phyloP scores from a whole-genome alignment of 2,113 vertebrate genomes.

The Manacus vitellinus region DNA sequence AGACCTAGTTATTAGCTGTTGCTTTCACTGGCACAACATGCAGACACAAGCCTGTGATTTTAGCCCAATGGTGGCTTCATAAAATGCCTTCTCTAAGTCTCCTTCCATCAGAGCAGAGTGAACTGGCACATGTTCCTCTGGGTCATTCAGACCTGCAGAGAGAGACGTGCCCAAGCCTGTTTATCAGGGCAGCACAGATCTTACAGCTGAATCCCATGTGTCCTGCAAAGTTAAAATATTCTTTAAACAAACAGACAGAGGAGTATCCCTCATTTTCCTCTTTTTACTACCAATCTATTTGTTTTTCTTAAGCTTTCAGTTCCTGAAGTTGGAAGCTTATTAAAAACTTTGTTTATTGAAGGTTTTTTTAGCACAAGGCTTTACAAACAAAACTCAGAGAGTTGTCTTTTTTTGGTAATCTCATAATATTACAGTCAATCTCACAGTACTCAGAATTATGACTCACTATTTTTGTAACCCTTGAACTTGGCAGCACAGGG shows the following conservation, averaged over 20 bases:
- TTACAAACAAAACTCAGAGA: neutral
- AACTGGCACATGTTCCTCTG: neutral
- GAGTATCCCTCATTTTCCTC: neutral
- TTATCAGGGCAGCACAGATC: neutral
- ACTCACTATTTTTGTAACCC: neutral
- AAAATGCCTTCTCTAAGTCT: neutral
- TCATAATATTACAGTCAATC: neutral
- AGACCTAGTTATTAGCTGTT: neutral
- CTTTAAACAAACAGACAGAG: neutral
- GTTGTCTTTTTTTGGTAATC: constrained; percentile 54
- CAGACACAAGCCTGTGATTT: neutral
- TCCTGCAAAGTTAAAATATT: neutral
- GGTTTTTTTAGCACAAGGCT: constrained; percentile 31
- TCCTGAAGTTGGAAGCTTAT: neutral
- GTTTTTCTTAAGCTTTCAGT: neutral
- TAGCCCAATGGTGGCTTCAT: neutral
- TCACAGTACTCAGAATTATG: neutral
- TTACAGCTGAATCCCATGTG: neutral
- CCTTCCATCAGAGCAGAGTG: neutral
- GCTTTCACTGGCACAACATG: neutral
- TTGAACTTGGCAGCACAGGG: neutral
- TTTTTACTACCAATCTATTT: neutral
- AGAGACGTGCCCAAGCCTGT: neutral
- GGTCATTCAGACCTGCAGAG: neutral
- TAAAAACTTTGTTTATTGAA: neutral